A percentile compares a stretch with the other conserved stretches of the same genome.
These are phyloP conservation scores for Corythornis cristatus DNA, from an alignment of 2,113 vertebrate genomes.

Conservation along the genomic window DNA sequence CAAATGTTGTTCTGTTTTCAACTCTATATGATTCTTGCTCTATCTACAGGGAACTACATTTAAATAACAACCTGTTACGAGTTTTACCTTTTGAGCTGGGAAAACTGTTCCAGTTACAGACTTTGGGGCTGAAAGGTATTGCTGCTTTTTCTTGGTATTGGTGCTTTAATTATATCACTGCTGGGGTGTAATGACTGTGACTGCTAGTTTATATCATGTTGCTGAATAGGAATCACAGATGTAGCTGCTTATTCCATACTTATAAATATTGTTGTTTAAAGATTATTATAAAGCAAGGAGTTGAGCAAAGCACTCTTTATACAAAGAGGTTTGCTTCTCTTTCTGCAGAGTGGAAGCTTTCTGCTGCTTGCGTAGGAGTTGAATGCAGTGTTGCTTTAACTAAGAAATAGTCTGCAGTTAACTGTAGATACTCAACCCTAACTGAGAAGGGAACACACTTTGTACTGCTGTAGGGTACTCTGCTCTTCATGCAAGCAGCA, in stretches of 20 bases:
- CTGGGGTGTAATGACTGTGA: background rate
- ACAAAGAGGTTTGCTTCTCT: background rate
- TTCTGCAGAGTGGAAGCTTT: background rate
- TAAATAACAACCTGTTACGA: slow-evolving; percentile 99
- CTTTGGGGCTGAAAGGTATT: slow-evolving; percentile 98
- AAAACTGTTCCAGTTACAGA: slow-evolving; percentile 99
- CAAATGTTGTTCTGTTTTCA: slow-evolving; percentile 33
- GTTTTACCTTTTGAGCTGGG: slow-evolving; percentile 99
- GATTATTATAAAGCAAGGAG: background rate
- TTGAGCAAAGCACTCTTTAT: background rate
- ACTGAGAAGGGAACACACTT: background rate
- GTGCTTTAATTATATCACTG: background rate
- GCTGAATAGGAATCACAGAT: background rate
- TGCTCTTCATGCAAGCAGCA: background rate
- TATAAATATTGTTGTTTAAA: background rate
- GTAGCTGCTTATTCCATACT: background rate
- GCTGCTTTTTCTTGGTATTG: slow-evolving; percentile 33
- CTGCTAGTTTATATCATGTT: background rate
- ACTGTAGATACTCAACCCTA: background rate
- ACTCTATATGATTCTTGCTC: slow-evolving; percentile 65
- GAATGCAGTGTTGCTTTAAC: background rate
- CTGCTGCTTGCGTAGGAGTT: background rate
- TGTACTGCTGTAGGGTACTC: background rate
- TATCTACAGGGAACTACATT: slow-evolving; percentile 96
- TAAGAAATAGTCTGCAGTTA: background rate